Conservation (phyloP, 2,797 vertebrate species). For the Mastacembelus armatus region DNA sequence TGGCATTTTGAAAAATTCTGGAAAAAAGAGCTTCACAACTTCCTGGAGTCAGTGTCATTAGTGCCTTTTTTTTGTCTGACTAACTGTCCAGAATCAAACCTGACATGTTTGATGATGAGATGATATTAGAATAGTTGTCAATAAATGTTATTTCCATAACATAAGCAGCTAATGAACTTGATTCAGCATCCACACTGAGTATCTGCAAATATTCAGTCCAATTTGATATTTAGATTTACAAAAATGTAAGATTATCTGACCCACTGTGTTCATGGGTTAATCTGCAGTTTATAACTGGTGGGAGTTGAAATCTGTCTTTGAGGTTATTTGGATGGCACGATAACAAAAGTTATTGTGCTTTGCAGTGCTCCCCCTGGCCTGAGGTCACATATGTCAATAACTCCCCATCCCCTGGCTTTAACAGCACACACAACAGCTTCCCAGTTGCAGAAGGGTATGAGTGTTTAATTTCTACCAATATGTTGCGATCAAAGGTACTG, state of each 20-base stretch:
- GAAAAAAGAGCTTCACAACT: not conserved
- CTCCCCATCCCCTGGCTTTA: conserved; percentile 93
- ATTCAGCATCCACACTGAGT: too few relatives aligned
- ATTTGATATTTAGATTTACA: too few relatives aligned
- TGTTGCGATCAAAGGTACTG: not conserved
- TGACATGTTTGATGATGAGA: too few relatives aligned
- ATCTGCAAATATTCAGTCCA: too few relatives aligned
- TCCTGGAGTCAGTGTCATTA: not conserved
- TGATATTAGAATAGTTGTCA: too few relatives aligned
- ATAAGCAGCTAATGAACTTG: too few relatives aligned
- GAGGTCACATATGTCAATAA: conserved; percentile 92
- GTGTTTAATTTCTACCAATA: not conserved
- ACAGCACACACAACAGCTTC: conserved; percentile 92
- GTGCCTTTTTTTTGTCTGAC: not conserved
- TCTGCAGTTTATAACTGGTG: not conserved
- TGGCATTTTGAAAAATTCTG: too few relatives aligned
- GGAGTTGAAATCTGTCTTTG: not conserved
- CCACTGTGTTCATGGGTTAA: too few relatives aligned
- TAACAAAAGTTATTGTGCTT: conserved; percentile 32
- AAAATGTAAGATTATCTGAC: too few relatives aligned
- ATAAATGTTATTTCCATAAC: too few relatives aligned
- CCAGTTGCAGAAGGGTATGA: conserved; percentile 92
- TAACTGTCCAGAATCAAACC: not conserved
- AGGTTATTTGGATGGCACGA: conserved; percentile 3
- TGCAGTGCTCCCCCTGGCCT: conserved; percentile 95